Conservation (phyloP, 2,797 vertebrate species). For the Myotis planiceps region DNA sequence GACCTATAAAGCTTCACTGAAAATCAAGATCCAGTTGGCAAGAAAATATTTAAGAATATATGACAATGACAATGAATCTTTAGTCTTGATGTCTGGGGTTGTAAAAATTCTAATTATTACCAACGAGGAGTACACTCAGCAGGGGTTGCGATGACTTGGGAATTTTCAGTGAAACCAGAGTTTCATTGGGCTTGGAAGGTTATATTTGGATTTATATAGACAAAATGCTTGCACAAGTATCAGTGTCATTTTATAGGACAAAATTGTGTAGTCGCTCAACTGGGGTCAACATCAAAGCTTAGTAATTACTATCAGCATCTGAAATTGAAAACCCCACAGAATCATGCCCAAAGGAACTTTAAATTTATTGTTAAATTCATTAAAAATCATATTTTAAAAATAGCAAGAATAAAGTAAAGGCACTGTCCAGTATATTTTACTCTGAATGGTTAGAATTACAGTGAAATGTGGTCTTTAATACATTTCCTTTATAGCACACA, state of each 20-base stretch:
- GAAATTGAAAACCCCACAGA: neutral
- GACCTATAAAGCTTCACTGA: neutral
- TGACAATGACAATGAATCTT: neutral
- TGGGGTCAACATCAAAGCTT: neutral
- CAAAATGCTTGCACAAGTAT: neutral
- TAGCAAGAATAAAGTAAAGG: neutral
- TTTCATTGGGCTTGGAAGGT: neutral
- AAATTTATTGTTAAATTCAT: neutral
- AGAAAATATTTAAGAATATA: neutral
- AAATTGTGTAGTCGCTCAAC: neutral
- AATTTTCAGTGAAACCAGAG: neutral
- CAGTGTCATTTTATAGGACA: neutral
- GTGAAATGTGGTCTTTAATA: neutral
- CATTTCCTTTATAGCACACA: conserved; percentile 38
- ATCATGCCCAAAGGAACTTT: neutral
- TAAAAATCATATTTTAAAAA: neutral
- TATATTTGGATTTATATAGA: neutral
- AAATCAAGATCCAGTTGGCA: neutral
- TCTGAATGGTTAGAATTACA: neutral
- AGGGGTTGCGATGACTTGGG: neutral
- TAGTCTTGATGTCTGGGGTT: neutral
- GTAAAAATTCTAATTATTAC: neutral
- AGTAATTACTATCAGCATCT: neutral
- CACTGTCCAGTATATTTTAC: neutral
- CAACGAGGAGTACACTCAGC: neutral